These are phyloP conservation scores for Tethya wilhelma DNA, from an alignment of 37 sponge, comb jelly and placozoan species.

Conservation along the genomic window DNA sequence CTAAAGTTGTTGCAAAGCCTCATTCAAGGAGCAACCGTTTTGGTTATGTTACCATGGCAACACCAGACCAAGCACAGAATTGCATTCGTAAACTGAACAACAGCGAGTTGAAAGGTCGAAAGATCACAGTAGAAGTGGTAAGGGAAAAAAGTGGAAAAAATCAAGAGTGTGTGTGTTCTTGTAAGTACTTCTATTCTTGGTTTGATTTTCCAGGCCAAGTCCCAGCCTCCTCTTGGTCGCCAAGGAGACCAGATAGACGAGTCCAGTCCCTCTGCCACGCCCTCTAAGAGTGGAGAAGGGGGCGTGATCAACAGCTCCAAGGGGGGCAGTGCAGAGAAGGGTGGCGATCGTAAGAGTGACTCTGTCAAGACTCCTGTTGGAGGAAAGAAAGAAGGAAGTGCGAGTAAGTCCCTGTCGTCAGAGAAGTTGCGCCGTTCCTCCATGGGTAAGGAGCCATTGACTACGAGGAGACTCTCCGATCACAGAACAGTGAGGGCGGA, in stretches of 20 bases:
- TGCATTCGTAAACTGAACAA: conserved; percentile 58
- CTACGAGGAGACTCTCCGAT: not conserved
- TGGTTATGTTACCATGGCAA: conserved; percentile 68
- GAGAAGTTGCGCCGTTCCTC: no score
- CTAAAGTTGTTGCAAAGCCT: conserved; percentile 60
- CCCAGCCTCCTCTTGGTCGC: conserved; percentile 28
- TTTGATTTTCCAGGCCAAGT: conserved; percentile 11
- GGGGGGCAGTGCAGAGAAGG: not conserved
- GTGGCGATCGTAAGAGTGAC: no score
- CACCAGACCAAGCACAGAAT: conserved; percentile 46
- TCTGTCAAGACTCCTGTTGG: no score
- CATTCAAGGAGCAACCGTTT: conserved; percentile 33
- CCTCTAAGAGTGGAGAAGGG: no score
- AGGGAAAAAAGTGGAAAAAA: not conserved
- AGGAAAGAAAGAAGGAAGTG: no score
- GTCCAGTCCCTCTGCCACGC: no score
- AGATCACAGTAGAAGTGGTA: conserved; percentile 57
- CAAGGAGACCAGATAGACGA: no score
- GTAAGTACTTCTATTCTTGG: not conserved
- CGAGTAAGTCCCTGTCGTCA: no score
- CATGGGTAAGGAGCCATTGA: no score
- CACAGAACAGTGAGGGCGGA: not conserved
- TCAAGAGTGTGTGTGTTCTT: not conserved
- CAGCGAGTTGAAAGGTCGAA: conserved; percentile 58
- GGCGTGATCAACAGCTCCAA: not conserved